phyloP scores from a whole-genome alignment of 2,113 vertebrate species.

The Grammomys surdaster region DNA sequence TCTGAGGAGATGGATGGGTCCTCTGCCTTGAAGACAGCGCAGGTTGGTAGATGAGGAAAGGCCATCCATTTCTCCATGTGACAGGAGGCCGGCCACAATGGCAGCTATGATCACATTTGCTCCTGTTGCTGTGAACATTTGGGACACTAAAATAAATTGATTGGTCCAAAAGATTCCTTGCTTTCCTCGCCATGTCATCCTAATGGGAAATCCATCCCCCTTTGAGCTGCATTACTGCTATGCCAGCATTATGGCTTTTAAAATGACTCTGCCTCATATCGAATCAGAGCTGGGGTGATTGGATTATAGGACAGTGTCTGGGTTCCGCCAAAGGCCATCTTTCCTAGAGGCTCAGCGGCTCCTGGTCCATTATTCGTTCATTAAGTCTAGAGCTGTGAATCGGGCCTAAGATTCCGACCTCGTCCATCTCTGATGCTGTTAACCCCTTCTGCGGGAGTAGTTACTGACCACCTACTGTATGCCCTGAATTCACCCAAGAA shows the following conservation, averaged over 20 bases:
- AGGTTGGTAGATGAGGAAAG: conserved; percentile 1
- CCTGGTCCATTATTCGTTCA: neutral
- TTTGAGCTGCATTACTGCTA: conserved; percentile 1
- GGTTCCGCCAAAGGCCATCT: conserved; percentile 21
- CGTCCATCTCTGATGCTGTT: neutral
- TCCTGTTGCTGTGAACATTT: conserved; percentile 13
- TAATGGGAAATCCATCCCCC: conserved; percentile 57
- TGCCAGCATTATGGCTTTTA: conserved; percentile 55
- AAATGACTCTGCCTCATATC: conserved; percentile 16
- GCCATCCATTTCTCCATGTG: neutral
- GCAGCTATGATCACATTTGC: neutral
- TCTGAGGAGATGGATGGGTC: conserved; percentile 13
- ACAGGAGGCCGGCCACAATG: conserved; percentile 42
- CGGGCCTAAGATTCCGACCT: neutral
- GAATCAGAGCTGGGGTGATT: conserved; percentile 38
- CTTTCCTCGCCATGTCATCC: conserved; percentile 55
- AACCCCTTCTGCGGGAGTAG: neutral
- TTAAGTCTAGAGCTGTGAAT: neutral
- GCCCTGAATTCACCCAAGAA: neutral
- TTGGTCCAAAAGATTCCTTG: conserved; percentile 7
- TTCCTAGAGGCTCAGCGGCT: conserved; percentile 37
- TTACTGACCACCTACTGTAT: neutral
- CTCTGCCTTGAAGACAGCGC: neutral
- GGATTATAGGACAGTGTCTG: conserved; percentile 55
- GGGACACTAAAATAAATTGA: conserved; percentile 73